phyloP scores from a whole-genome alignment of 2,797 vertebrate genomes.

The Mycteria americana region DNA sequence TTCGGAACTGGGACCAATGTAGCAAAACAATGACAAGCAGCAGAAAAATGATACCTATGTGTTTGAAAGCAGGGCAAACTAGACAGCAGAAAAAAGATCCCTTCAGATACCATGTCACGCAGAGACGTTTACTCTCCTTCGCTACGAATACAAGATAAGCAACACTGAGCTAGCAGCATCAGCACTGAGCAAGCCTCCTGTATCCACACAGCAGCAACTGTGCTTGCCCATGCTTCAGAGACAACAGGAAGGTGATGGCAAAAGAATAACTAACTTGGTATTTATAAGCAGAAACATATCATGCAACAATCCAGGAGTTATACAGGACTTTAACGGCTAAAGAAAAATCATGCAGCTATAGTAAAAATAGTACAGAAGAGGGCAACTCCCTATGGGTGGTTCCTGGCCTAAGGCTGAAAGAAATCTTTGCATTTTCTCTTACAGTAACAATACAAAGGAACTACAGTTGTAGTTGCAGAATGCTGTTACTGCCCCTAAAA shows the following conservation, averaged over 20 bases:
- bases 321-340: neutral
- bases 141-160: neutral
- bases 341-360: neutral
- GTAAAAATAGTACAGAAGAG: conserved; percentile 19
- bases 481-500: neutral
- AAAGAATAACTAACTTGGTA: neutral
- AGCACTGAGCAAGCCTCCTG: neutral
- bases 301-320: neutral
- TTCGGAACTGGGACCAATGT: neutral
- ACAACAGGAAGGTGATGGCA: neutral
- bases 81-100: neutral
- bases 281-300: neutral
- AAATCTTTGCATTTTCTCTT: neutral
- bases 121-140: neutral
- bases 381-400: conserved; percentile 5
- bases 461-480: neutral
- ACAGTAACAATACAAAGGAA: neutral
- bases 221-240: neutral
- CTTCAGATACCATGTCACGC: neutral
- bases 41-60: neutral
- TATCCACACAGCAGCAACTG: neutral
- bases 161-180: neutral
- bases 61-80: neutral
- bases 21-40: neutral
- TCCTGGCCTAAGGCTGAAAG: neutral